Base-by-base conservation (phyloP, 1,140 invertebrate genomes). In the Gyrodactylus bullatarudis region DNA sequence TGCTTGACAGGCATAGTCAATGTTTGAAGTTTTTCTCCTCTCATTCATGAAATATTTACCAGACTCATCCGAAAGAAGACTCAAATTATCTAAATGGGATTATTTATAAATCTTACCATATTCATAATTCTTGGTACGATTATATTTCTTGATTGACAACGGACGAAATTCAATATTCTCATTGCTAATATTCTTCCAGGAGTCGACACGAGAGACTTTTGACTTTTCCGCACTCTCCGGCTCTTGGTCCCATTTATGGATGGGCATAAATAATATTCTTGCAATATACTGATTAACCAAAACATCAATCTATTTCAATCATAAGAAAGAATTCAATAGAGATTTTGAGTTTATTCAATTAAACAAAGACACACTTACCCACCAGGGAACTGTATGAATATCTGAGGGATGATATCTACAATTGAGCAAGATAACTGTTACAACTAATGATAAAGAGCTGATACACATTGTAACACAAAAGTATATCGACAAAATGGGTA, bases 381-480 rank as follows among this genome's bases (percentile, higher is more conserved):
- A 54, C 34, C 34, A 54, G n/a, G 34, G 34, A 8, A 54, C 34
- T 16, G 34, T 16, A n/a, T 8, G 8, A 16, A 54, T n/a, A n/a
- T 54, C 34, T 16, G 8, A 16, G 8, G 34, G 34, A n/a, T 54
- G 34, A n/a, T 54, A 54, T 54, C 34, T 54, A 83, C 95, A 97
- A 84, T 97, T 98, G 77, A 99, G 86, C 78, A 98, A 95, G 78
- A 97, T 86, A 77, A 99, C 94, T 74, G 94, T 97, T 81, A 91
- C 92, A 78, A 97, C 89, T 78, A 99, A 92, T 75, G 92, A 96
- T 78, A 92, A 91, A 77, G 92, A 91, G 81, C 97, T 93, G 91
- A 98, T 96, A 83, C 97, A 91, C 94, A 98, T 98, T 82, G 98
- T 97, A 84, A 91, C 96, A 82, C 94, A 94, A 85, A 98, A 98